Base-by-base conservation (phyloP, 2,888 invertebrate genomes). In the Horisme vitalbata region DNA sequence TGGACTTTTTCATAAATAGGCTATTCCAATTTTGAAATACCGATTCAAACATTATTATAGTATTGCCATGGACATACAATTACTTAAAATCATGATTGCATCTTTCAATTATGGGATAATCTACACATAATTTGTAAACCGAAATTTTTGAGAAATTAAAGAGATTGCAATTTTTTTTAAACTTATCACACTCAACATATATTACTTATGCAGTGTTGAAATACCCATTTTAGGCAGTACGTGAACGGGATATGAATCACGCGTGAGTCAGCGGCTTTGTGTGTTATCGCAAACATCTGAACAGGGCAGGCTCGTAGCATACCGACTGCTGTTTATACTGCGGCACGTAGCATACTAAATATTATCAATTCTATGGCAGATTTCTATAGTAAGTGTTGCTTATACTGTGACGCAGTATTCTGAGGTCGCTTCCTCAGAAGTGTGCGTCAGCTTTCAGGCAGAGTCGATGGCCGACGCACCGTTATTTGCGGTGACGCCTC, bases 391-490 rank as follows among this genome's bases (percentile, higher is more conserved):
- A 21, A 32, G 33, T 44, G 24, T 23, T 26, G 14, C 15, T 18
- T 44, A 63, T 53, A 46, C 46, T 63, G 52, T 52, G 63, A 63
- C 71, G 6, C 8, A 26, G 27, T 36, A 36, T 11, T 37, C 26
- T 41, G 44, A 46, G 70, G 34, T 39, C 35, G 28, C 28, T 74
- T 79, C 78, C 75, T 72, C 68, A 63, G 69, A 75, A 77, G 68
- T 59, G 45, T 84, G 85, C 82, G 85, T 87, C 86, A 86, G 70
- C 71, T 78, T 74, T 72, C 60, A 64, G 62, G 68, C 63, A 68
- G 70, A 76, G 87, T 86, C 88, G 85, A 71, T 82, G 87, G 70
- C 84, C 86, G 79, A 75, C 48, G 65, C 67, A 87, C 78, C 78
- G 87, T 87, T 88, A 88, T 52, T 61, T 65, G 58, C 56, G 52